Evolutionary conservation across 2,888 invertebrate genomes (phyloP), one percentile per base, ranked within the genome.

Genomic region (Ochropacha duplaris): DNA sequence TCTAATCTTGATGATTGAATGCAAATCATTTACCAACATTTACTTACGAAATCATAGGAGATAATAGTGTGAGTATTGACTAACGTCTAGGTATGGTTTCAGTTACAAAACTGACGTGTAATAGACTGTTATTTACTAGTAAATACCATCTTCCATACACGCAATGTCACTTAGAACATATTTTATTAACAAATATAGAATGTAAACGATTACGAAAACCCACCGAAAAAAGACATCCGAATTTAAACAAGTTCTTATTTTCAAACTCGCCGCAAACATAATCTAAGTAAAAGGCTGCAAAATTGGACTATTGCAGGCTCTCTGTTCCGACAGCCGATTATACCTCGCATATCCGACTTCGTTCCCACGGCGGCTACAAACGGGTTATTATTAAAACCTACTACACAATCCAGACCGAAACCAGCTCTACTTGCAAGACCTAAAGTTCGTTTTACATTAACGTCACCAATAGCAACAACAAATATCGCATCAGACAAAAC

Each of bases 381-480:
- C 92, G 86, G 86, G 92, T 92, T 91, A 92, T 92, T 92, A 92
- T 91, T 91, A 91, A 91, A 91, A 90, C 90, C 85, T 83, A 84
- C 84, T 83, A 61, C 71, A 60, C 12, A 39, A 58, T 66, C 54
- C 84, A 81, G 63, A 58, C 61, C 49, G 88, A 74, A 78, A 68
- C 68, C 65, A 66, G 79, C 84, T 72, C 69, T 88, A 83, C 52
- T 11, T 2, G 44, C 12, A 34, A 1, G 19, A 4, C 0, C 11
- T 79, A 88, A 63, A 78, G 82, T 77, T 50, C 55, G 69, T 66
- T 80, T 81, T 84, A 56, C 65, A 62, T 67, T 69, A 71, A 59
- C 71, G 59, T 54, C 54, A 57, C 54, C 54, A 68, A 70, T 70
- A 77, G 81, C 78, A 79, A 83, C 81, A 78, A 79, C 72, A 74